Evolutionary conservation across 2,797 vertebrate species (phyloP), one percentile per base, ranked within the genome.

Genomic region (Falco rusticolus): DNA sequence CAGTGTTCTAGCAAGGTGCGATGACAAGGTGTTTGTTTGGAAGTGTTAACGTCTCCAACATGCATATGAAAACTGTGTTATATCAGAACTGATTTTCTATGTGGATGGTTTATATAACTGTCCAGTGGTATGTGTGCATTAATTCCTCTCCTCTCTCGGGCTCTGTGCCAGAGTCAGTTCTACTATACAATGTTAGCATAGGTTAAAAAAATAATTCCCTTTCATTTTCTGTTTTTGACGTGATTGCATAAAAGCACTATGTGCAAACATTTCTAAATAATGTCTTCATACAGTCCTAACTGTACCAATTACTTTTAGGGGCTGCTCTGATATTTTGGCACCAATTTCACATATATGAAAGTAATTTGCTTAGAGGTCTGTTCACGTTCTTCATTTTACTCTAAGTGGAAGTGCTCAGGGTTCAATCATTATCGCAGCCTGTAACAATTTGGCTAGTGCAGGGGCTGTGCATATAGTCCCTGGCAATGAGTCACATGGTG

Each of bases 401-500:
- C 4, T 48, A 60, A 88, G 71, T 87, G 60, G 64, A 92, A 70
- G 41, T 64, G 71, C 24, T 39, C 33, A 68, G 63, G 57, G 51
- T 89, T 93, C 87, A 84, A 4, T 87, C 43, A 10, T 85, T 87
- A 50, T 63, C 84, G 25, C 53, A 77, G 50, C 47, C 84, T 87
- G 48, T 77, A 94, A 89, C 20, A 68, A 76, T 92, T 82, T 79
- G 90, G 43, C 87, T 87, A 45, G 63, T 89, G 77, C 51, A 87
- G 80, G 64, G 78, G 41, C 34, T 78, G 12, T 89, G 75, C 66
- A 31, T 84, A 12, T 72, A 86, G 88, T 70, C 37, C 74, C 45
- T 94, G 57, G 88, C 60, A 91, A 12, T 90, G 93, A 93, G 75
- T 95, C 78, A 69, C 81, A 65, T 64, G 25, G n/a, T 68, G 64